Percentiles rank a stretch among this genome's conserved stretches.
Conservation (phyloP, 2,113 vertebrate genomes). For the Verasper variegatus region DNA sequence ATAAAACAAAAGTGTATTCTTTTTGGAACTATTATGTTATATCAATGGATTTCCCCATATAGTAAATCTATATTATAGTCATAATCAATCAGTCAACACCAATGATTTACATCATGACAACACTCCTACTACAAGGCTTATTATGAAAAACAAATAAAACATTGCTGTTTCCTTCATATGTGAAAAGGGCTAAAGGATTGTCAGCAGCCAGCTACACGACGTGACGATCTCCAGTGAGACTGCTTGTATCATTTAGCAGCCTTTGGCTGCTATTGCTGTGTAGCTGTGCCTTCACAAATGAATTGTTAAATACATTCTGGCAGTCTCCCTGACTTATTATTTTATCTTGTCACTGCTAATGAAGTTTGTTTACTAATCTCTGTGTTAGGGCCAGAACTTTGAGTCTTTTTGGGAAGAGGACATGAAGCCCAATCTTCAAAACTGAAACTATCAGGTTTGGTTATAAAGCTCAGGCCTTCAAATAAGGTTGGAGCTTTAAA, state of each 20-base stretch:
- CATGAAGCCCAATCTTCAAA: background rate
- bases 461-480: background rate
- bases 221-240: conserved; percentile 20
- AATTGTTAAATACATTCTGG: conserved; percentile 25
- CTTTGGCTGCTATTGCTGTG: conserved; percentile 18
- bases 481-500: background rate
- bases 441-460: background rate
- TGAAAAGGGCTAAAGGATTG: too few species aligned
- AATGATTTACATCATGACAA: background rate
- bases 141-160: background rate
- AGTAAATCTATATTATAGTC: background rate
- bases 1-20: too few species aligned
- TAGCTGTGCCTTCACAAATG: conserved; percentile 17
- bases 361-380: background rate
- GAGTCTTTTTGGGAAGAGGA: background rate
- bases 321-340: conserved; percentile 22
- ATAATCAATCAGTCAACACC: background rate
- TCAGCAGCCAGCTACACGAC: background rate
- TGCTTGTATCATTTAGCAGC: conserved; percentile 22
- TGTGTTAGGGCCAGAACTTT: background rate
- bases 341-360: conserved; percentile 10
- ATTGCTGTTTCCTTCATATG: too few species aligned
- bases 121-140: background rate
- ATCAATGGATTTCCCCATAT: background rate
- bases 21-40: background rate